Base-by-base conservation (phyloP, 53 echinoderm and acorn worm species). In the Paracentrotus lividus region DNA sequence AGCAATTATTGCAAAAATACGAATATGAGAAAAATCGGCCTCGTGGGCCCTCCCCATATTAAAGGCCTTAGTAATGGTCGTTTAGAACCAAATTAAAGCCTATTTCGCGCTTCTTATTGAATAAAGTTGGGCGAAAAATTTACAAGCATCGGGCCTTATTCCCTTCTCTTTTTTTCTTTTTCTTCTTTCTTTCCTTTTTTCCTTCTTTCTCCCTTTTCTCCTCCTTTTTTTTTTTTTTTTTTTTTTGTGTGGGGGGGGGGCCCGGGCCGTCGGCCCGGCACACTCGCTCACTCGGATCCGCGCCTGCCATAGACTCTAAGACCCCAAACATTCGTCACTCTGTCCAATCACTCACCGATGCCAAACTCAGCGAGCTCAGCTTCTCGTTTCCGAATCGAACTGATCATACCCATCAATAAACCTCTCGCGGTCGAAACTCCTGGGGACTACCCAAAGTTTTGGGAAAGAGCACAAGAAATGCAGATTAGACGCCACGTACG, bases 401-500 rank as follows among this genome's bases (percentile, higher is more conserved):
- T 6, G 23, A 27, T 67, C 90, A 61, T 8, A 14, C 64, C 42
- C 66, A 65, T 90, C 90, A 31, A 90, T 5, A 5, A 90, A 90
- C 42, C 90, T 42, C 42, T 61, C 66, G n/a, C n/a, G 90, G 90
- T 18, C 42, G 43, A 18, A 90, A 90, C 26, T 90, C 90, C n/a
- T 90, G 47, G 7, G 90, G 90, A 1, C 47, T 43, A 21, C 67
- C 90, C 90, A 90, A 9, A 90, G 47, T n/a, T 8, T 65, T 21
- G 90, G 67, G 1, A 67, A 90, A 8, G 90, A 90, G 45, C 90
- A 90, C 14, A 90, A 65, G 90, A 44, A 90, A 49, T 90, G 90
- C 10, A 67, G 44, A 65, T 90, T 90, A 45, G 90, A 64, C 68
- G 90, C 90, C 64, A 90, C 90, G 45, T 90, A 90, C 20, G 90